A percentile compares a stretch with the other conserved stretches of the same genome.
Conservation (phyloP, 2,888 invertebrate genomes). For the Hydroisotoma schaefferi region DNA sequence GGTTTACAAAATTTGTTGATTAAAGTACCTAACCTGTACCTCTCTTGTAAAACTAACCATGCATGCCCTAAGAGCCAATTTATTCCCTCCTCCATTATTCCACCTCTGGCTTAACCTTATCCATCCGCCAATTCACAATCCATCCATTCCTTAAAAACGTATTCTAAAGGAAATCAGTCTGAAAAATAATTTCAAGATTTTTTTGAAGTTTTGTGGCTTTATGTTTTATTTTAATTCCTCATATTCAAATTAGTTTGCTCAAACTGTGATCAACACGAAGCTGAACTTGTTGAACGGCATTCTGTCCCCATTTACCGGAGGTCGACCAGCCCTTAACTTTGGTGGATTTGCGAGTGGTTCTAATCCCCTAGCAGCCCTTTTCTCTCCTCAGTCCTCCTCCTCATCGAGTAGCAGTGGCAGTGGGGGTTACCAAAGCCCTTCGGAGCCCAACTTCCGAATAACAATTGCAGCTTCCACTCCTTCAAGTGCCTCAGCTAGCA, state of each 20-base stretch:
- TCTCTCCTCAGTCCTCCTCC: constrained; percentile 29
- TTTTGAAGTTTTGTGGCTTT: too few species aligned
- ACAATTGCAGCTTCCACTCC: constrained; percentile 47
- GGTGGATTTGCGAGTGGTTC: constrained; percentile 31
- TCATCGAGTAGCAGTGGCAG: constrained; percentile 24
- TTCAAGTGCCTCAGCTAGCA: constrained; percentile 31
- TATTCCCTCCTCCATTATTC: too few species aligned
- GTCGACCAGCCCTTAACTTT: constrained; percentile 47
- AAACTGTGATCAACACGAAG: constrained; percentile 48
- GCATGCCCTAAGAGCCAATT: too few species aligned
- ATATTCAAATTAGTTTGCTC: constrained; percentile 41
- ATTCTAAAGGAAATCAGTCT: too few species aligned
- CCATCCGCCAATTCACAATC: too few species aligned
- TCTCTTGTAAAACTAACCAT: too few species aligned
- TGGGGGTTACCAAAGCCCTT: constrained; percentile 39
- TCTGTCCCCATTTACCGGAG: constrained; percentile 48
- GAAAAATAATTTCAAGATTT: too few species aligned
- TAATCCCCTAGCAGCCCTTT: constrained; percentile 20
- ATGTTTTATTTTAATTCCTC: neutral
- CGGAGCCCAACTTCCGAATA: constrained; percentile 49
- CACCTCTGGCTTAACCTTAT: too few species aligned
- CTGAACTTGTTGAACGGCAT: constrained; percentile 49
- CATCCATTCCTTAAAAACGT: too few species aligned
- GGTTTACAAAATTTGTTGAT: too few species aligned
- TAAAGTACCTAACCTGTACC: too few species aligned